phyloP scores from a whole-genome alignment of 2,797 vertebrate species.

The Odontamblyopus lacepedii region DNA sequence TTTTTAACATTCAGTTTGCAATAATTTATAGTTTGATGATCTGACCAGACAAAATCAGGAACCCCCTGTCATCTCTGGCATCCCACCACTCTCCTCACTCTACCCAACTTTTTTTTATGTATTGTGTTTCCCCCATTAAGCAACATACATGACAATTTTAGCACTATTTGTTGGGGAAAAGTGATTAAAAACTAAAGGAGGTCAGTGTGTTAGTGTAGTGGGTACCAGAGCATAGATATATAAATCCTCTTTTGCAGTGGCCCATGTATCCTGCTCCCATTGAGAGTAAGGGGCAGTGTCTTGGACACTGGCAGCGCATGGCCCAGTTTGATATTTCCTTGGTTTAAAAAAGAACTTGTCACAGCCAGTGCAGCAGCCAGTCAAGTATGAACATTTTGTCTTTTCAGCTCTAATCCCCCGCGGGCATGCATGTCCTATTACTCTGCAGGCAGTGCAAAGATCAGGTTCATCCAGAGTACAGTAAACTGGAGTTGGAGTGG shows the following conservation, averaged over 20 bases:
- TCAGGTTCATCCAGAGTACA: slow-evolving; percentile 12
- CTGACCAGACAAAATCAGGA: too few species aligned
- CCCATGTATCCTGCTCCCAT: too few species aligned
- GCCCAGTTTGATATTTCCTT: slow-evolving; percentile 13
- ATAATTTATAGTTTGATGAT: too few species aligned
- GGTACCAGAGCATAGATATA: background rate
- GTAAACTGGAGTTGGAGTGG: slow-evolving; percentile 4
- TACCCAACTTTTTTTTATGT: background rate
- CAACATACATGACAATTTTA: too few species aligned
- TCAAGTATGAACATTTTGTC: slow-evolving; percentile 19
- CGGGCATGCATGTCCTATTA: slow-evolving; percentile 6
- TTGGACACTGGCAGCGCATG: slow-evolving; percentile 13
- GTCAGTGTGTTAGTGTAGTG: slow-evolving; percentile 6
- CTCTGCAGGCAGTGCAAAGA: slow-evolving; percentile 22
- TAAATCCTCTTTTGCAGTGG: background rate
- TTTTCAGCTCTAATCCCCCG: slow-evolving; percentile 12
- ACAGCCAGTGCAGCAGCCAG: background rate
- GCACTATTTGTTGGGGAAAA: too few species aligned
- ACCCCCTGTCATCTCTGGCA: too few species aligned
- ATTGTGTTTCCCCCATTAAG: too few species aligned
- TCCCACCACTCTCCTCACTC: too few species aligned
- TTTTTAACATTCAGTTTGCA: too few species aligned
- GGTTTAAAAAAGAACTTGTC: background rate
- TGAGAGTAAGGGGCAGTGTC: background rate
- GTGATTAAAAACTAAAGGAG: background rate